Conservation (phyloP, 2,888 invertebrate species). For the Drosophila infuscata region DNA sequence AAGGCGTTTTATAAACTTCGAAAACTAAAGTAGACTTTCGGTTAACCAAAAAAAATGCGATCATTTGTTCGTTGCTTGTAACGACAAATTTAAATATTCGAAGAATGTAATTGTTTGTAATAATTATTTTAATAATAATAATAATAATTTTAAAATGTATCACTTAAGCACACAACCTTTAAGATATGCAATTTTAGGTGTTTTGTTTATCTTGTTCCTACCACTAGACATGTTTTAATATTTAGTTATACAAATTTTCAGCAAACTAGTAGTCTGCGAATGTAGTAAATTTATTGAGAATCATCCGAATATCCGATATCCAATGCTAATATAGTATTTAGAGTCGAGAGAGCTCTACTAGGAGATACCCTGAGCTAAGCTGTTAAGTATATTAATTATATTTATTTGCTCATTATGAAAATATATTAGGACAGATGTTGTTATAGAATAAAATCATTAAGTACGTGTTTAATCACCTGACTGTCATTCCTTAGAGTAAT, state of each 20-base stretch:
- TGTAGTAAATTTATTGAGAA: background rate
- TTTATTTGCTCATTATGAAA: background rate
- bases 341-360: background rate
- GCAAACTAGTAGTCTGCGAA: background rate
- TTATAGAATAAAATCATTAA: conserved; percentile 16
- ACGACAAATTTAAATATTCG: too few relatives aligned
- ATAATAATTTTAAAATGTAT: too few relatives aligned
- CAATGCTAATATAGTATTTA: background rate
- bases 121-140: too few relatives aligned
- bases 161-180: too few relatives aligned
- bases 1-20: too few relatives aligned
- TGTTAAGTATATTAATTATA: background rate
- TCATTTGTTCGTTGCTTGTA: too few relatives aligned
- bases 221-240: too few relatives aligned
- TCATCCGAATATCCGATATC: background rate
- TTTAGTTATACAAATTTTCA: background rate
- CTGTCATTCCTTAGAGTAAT: too few relatives aligned
- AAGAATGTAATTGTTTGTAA: background rate
- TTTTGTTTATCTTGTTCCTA: too few relatives aligned
- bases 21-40: too few relatives aligned
- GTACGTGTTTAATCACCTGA: conserved; percentile 7
- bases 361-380: background rate
- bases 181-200: too few relatives aligned
- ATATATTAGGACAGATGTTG: conserved; percentile 20
- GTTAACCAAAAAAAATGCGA: too few relatives aligned